Conservation (phyloP, 1,140 invertebrate genomes). For the Platyscapa corneri region DNA sequence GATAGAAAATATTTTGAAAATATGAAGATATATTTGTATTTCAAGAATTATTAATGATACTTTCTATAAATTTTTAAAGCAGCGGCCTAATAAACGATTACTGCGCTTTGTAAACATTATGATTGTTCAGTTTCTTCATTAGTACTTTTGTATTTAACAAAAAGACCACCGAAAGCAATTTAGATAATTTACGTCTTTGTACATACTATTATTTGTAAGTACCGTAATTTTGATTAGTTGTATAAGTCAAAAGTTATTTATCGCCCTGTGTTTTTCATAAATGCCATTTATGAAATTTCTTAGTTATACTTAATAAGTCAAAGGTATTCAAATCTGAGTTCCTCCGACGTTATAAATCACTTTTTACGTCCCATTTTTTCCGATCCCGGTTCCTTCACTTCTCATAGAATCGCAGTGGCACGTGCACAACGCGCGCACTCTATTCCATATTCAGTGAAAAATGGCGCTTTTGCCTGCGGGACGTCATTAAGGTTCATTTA, state of each 20-base stretch:
- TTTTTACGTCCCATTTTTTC: slow-evolving; percentile 29
- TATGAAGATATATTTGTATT: neutral
- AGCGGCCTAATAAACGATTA: neutral
- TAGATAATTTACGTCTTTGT: neutral
- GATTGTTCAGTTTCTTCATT: neutral
- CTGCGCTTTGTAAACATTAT: neutral
- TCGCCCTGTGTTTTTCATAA: neutral
- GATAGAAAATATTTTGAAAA: neutral
- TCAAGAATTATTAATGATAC: slow-evolving; percentile 1
- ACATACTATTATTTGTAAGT: neutral
- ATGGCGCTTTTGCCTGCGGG: slow-evolving; percentile 54
- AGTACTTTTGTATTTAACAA: neutral
- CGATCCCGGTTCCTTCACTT: neutral
- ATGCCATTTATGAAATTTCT: slow-evolving; percentile 7
- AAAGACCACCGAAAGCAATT: neutral
- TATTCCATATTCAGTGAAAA: slow-evolving; percentile 57
- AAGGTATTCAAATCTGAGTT: slow-evolving; percentile 3
- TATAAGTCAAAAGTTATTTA: slow-evolving; percentile 17
- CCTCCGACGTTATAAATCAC: slow-evolving; percentile 21
- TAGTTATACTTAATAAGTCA: neutral
- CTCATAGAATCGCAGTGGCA: neutral
- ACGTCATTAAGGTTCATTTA: slow-evolving; percentile 72
- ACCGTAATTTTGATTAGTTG: neutral
- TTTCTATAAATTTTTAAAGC: neutral
- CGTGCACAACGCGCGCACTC: neutral